Conservation (phyloP, 2,888 invertebrate species). For the Andrena marginata region DNA sequence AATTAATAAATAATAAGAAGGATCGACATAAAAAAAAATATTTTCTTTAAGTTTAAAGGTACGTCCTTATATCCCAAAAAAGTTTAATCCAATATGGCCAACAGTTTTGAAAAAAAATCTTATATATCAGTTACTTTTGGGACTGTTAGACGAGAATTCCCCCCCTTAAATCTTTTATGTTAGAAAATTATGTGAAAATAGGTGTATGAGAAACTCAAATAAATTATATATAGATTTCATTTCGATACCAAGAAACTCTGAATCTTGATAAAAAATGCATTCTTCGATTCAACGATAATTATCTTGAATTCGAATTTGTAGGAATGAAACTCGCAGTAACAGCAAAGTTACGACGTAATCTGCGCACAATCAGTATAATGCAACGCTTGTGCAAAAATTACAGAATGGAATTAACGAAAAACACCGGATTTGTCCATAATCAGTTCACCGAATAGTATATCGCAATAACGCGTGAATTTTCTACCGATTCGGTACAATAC, state of each 20-base stretch:
- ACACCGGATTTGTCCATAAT: slow-evolving; percentile 42
- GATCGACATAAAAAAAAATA: too few relatives aligned
- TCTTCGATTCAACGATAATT: background rate
- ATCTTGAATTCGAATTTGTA: background rate
- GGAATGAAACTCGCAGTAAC: slow-evolving; percentile 3
- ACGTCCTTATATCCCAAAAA: too few relatives aligned
- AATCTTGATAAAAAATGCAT: background rate
- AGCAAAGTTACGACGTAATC: slow-evolving; percentile 36
- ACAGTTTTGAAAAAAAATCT: too few relatives aligned
- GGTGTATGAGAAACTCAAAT: background rate
- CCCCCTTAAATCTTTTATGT: too few relatives aligned
- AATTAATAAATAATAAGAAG: too few relatives aligned
- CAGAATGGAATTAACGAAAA: slow-evolving; percentile 35
- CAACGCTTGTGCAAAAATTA: slow-evolving; percentile 28
- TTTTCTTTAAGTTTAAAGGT: too few relatives aligned
- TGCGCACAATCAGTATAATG: slow-evolving; percentile 38
- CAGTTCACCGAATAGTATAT: slow-evolving; percentile 36
- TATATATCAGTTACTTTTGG: too few relatives aligned
- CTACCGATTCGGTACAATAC: slow-evolving; percentile 33
- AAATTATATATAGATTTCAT: background rate
- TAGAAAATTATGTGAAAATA: background rate
- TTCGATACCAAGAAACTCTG: background rate
- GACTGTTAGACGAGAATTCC: too few relatives aligned
- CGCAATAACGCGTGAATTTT: slow-evolving; percentile 37
- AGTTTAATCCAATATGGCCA: too few relatives aligned